Conservation (phyloP, 2,888 invertebrate species). For the Nephrotoma guestfalica region DNA sequence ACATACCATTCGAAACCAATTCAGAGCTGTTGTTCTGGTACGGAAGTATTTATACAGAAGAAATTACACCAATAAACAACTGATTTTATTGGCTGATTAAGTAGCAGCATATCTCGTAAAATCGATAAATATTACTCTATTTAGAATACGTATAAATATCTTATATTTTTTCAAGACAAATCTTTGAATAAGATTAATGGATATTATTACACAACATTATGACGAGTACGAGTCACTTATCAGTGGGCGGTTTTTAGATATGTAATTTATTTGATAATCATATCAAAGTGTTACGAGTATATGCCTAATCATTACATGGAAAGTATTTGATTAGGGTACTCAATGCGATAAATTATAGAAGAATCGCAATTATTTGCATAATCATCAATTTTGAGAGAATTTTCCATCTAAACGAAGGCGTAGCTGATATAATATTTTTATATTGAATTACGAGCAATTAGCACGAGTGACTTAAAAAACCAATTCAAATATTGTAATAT, state of each 20-base stretch:
- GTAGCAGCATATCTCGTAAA: not conserved
- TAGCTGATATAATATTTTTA: too few relatives aligned
- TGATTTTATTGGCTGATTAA: not conserved
- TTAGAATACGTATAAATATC: not conserved
- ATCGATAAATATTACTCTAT: not conserved
- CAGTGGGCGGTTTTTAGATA: not conserved
- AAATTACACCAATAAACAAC: not conserved
- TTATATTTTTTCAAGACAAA: not conserved
- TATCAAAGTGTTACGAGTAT: not conserved
- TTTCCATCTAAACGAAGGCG: not conserved
- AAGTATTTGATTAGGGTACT: not conserved
- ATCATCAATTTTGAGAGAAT: not conserved
- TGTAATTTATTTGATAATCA: not conserved
- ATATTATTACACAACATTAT: too few relatives aligned
- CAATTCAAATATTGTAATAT: too few relatives aligned
- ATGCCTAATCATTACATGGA: not conserved
- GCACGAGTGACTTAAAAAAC: too few relatives aligned
- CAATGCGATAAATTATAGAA: not conserved
- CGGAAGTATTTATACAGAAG: not conserved
- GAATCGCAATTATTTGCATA: not conserved
- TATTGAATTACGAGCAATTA: too few relatives aligned
- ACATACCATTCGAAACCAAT: not conserved
- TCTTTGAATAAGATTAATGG: not conserved
- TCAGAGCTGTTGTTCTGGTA: not conserved
- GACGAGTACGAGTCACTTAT: not conserved